Base-by-base conservation (phyloP, 2,888 invertebrate genomes). In the Priocnemis perturbator region DNA sequence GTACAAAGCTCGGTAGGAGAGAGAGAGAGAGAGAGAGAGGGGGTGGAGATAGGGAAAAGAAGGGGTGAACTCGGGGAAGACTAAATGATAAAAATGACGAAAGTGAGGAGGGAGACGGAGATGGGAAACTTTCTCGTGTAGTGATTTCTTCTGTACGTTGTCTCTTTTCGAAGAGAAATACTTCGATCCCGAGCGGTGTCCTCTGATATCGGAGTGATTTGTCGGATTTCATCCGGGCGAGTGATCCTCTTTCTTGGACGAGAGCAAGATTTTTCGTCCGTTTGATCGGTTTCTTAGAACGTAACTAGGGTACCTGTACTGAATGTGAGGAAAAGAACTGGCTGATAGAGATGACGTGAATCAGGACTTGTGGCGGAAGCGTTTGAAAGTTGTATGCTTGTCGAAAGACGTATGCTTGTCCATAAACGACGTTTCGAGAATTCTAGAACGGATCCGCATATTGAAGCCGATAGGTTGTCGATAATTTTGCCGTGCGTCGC, bases 1-100 rank as follows among this genome's bases (percentile, higher is more conserved):
- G 73, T 68, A 72, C 67, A 75, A 75, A 79, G 74, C 74, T 67
- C 64, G 60, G 63, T 68, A 64, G 70, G 62, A 69, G 75, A 76
- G 57, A 44, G 57, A 65, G 52, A 48, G 55, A 60, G 17, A 58
- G 26, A 56, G 59, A 65, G 26, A 52, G 44, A 50, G 21, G 56
- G 11, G 45, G 48, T 62, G 48, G 63, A 61, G 62, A 47, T 1
- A 50, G 11, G 14, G 50, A 50, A 20, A 11, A 15, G 9, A 9
- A 58, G 20, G 15, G 9, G 44, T 19, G 20, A 19, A 57, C 17
- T 7, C 17, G 57, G 17, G 57, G 37, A 17, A 58, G 37, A 21
- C 3, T 20, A 21, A 44, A 44, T 58, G 44, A 44, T 44, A 20
- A 50, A 37, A 59, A 64, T 17, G 20, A 50, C 5, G 50, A 11